These are phyloP conservation scores for Meghimatium bilineatum DNA, from an alignment of 2,888 invertebrate genomes.

Conservation along the genomic window DNA sequence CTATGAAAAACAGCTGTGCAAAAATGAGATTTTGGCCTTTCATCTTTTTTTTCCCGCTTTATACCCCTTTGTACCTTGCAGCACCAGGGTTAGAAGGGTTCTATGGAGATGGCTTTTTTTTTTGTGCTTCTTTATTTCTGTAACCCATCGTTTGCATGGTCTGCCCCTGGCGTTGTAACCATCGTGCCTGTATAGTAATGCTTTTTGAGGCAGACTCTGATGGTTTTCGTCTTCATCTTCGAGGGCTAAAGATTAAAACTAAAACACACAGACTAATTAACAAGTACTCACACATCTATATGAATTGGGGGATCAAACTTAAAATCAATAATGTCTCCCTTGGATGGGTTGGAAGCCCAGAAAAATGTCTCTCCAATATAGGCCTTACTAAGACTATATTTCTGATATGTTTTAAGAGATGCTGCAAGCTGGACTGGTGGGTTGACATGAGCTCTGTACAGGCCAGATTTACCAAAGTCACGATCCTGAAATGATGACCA, in stretches of 20 bases:
- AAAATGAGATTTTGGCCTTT: too few species aligned
- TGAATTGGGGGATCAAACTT: constrained; percentile 85
- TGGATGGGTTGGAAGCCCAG: constrained; percentile 91
- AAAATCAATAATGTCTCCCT: constrained; percentile 88
- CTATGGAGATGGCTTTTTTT: too few species aligned
- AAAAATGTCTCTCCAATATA: constrained; percentile 92
- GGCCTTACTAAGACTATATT: constrained; percentile 87
- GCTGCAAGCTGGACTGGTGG: constrained; percentile 81
- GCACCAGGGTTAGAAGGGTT: too few species aligned
- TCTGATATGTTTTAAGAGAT: constrained; percentile 87
- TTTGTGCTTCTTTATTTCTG: too few species aligned
- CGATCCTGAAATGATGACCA: constrained; percentile 82
- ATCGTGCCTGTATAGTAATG: too few species aligned
- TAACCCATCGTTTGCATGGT: too few species aligned
- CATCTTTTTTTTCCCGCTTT: too few species aligned
- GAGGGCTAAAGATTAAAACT: not conserved
- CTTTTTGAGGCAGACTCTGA: too few species aligned
- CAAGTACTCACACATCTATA: constrained; percentile 82
- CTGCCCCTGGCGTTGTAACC: too few species aligned
- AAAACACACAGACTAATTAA: not conserved
- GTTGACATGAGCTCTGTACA: constrained; percentile 80
- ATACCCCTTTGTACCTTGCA: too few species aligned
- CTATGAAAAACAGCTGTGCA: too few species aligned
- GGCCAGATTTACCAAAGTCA: constrained; percentile 87
- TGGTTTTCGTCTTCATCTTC: too few species aligned